phyloP scores from a whole-genome alignment of 2,113 vertebrate genomes.

The Rhegmatorhina hoffmannsi region DNA sequence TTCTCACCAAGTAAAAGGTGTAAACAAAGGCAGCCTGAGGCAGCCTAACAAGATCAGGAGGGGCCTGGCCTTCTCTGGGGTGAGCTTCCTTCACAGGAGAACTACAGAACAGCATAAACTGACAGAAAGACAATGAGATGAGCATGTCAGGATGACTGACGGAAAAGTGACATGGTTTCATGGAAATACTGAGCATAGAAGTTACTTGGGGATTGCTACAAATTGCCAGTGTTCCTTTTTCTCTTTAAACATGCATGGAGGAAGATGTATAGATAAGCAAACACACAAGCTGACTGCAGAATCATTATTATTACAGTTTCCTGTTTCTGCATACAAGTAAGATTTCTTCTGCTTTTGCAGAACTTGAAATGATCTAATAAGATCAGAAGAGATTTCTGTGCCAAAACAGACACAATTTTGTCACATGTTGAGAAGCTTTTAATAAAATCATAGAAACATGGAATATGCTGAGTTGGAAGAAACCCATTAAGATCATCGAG shows the following conservation, averaged over 20 bases:
- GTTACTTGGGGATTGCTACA: neutral
- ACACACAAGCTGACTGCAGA: neutral
- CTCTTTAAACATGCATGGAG: neutral
- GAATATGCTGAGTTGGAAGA: neutral
- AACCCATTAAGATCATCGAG: neutral
- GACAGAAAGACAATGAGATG: neutral
- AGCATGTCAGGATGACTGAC: rapidly evolving
- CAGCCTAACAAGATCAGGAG: neutral
- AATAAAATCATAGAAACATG: neutral
- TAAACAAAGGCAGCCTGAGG: neutral
- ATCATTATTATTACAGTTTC: neutral
- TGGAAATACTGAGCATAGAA: neutral
- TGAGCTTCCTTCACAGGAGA: neutral
- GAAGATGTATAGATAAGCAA: neutral
- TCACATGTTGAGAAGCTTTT: neutral
- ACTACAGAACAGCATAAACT: neutral
- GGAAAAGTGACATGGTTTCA: neutral
- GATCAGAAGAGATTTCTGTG: neutral
- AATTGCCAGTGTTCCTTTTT: neutral
- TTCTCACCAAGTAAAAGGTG: neutral
- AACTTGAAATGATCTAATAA: neutral
- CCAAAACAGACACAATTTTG: neutral
- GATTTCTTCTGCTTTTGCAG: neutral
- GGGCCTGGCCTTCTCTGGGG: too few species aligned
- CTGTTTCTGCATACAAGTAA: neutral